Evolutionary conservation across 2,113 vertebrate genomes (phyloP).

Genomic region (Microtus montanus): DNA sequence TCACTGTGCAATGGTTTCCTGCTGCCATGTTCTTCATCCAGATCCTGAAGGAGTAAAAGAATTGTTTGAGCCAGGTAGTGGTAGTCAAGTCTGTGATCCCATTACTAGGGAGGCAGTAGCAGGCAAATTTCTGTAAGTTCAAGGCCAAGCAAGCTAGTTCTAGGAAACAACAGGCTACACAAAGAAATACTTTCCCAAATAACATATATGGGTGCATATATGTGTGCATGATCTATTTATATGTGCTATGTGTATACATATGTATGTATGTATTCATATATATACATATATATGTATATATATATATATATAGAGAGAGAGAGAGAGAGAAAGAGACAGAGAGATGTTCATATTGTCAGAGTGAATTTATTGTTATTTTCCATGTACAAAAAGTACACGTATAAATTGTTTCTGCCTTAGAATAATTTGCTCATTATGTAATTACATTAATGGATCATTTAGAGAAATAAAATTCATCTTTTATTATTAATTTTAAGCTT

Average conservation of each 20-base stretch:
- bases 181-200: too few species aligned
- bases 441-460: not conserved
- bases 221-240: too few species aligned
- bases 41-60: not conserved
- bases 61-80: not conserved
- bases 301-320: too few species aligned
- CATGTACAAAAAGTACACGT: not conserved
- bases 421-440: not conserved
- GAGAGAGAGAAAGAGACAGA: too few species aligned
- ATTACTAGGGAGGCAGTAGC: not conserved
- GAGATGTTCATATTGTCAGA: too few species aligned
- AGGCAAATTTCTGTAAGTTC: not conserved
- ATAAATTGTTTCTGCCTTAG: not conserved
- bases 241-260: too few species aligned
- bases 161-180: not conserved
- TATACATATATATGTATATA: too few species aligned
- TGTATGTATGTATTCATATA: too few species aligned
- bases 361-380: too few species aligned
- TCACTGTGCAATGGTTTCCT: constrained; percentile 19
- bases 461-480: not conserved
- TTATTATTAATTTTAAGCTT: not conserved
- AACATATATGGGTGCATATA: too few species aligned
- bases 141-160: not conserved
- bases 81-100: not conserved
- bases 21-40: not conserved